Evolutionary conservation across 2,797 vertebrate genomes (phyloP).

Genomic region (Lagocephalus sceleratus): DNA sequence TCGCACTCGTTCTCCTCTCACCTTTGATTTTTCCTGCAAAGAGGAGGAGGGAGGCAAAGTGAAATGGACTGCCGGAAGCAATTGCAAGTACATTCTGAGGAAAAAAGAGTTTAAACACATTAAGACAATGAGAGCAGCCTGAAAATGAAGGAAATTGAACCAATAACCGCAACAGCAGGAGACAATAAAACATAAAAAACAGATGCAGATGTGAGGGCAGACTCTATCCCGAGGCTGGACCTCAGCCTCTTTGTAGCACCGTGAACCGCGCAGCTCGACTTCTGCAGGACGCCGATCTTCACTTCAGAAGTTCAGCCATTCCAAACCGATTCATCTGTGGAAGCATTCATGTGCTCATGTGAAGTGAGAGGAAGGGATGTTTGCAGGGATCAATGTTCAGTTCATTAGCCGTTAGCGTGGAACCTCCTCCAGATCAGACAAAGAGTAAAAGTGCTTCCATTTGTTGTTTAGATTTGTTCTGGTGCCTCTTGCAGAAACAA

Average conservation of each 20-base stretch:
- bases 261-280: slow-evolving; percentile 46
- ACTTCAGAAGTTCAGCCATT: slow-evolving; percentile 52
- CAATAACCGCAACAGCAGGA: slow-evolving; percentile 8
- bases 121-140: slow-evolving; percentile 1
- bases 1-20: slow-evolving; percentile 36
- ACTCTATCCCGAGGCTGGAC: neutral
- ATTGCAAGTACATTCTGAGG: slow-evolving; percentile 26
- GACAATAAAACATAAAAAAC: neutral
- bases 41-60: slow-evolving; percentile 42
- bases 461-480: no score
- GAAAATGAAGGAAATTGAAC: neutral
- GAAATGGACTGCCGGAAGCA: slow-evolving; percentile 48
- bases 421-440: no score
- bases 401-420: no score
- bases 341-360: slow-evolving; percentile 55
- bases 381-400: no score
- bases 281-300: slow-evolving; percentile 46
- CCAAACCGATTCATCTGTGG: slow-evolving; percentile 59
- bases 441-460: no score
- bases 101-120: neutral
- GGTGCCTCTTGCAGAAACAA: no score
- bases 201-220: neutral
- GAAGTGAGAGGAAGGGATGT: no score
- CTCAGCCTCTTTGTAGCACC: slow-evolving; percentile 36
- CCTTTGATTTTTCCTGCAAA: slow-evolving; percentile 55